Base-by-base conservation (phyloP, 2,888 invertebrate genomes). In the Trichopoda pennipes region DNA sequence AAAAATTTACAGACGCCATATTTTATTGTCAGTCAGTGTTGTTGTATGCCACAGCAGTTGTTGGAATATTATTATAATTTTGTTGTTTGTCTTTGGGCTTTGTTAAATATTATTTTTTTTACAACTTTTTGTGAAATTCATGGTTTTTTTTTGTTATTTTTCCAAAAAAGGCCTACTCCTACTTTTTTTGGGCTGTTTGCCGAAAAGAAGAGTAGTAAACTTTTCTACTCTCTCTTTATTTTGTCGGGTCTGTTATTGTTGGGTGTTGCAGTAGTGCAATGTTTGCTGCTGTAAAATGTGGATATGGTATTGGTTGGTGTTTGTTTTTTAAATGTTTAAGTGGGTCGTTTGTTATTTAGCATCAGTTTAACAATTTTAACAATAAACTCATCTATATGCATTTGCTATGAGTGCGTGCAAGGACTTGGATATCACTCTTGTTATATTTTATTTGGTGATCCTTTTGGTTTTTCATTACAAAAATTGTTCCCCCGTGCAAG, bases 331-430 rank as follows among this genome's bases (percentile, higher is more conserved):
- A 87, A 86, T 86, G 86, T 86, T 88, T 88, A 89, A 88, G 88
- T 89, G 89, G 88, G 88, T 89, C 88, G 88, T 85, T 86, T 77
- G 82, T 68, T 80, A 84, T 84, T 81, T 80, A 84, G 83, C 82
- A 79, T 72, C 82, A 79, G 70, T 79, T 82, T 82, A 82, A 82
- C 75, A 68, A 66, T 68, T 70, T 77, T 66, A 75, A 74, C 75
- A 82, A 79, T 61, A 76, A 68, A 68, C 28, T 60, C 53, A 61
- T 44, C 42, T 58, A n/a, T 51, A 17, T 51, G 19, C 42, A 16
- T 68, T 51, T 60, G n/a, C 21, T 70, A 12, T 47, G 23, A 49
- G 38, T 55, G 60, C 73, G 53, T 79, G 66, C 61, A 35, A 61
- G 77, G 21, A 21, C 61, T 47, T 51, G 21, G 1, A 38, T 4